Percentiles rank a stretch among this genome's conserved stretches.
Evolutionary conservation across 2,888 invertebrate species (phyloP).

Genomic region (Lingula anatina): DNA sequence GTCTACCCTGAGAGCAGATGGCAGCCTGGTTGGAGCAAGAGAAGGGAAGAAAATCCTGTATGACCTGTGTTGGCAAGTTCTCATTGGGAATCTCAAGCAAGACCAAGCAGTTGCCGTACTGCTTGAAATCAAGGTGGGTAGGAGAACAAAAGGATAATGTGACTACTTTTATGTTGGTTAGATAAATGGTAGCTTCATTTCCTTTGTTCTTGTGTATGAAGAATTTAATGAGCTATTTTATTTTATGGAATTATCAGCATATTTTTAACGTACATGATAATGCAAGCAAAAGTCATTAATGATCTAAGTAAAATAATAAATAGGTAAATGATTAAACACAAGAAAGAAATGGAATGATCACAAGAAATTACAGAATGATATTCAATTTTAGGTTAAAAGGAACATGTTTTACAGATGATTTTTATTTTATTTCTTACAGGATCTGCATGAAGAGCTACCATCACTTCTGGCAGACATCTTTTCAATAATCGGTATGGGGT

Average conservation of each 20-base stretch:
- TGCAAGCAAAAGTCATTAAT: neutral
- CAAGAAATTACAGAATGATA: too few species aligned
- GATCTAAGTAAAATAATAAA: too few species aligned
- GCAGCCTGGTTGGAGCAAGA: conserved; percentile 15
- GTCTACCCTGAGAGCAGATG: conserved; percentile 16
- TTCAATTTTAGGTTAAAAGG: neutral
- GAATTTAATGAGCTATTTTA: neutral
- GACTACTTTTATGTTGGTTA: too few species aligned
- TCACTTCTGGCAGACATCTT: conserved; percentile 80
- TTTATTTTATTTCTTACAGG: conserved; percentile 56
- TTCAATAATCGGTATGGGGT: conserved; percentile 63
- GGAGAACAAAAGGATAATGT: too few species aligned
- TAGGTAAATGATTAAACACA: too few species aligned
- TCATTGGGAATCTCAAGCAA: conserved; percentile 71
- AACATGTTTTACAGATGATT: too few species aligned
- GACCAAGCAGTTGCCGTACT: conserved; percentile 71
- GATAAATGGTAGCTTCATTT: too few species aligned
- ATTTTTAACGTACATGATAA: neutral
- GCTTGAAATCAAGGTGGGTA: conserved; percentile 70
- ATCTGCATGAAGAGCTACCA: conserved; percentile 72
- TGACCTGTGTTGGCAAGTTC: conserved; percentile 73
- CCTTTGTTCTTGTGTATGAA: too few species aligned
- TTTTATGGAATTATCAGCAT: conserved; percentile 11
- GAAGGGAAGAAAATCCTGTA: conserved; percentile 69
- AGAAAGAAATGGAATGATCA: too few species aligned